Base-by-base conservation (phyloP, 2,797 vertebrate species). In the Lemur catta region DNA sequence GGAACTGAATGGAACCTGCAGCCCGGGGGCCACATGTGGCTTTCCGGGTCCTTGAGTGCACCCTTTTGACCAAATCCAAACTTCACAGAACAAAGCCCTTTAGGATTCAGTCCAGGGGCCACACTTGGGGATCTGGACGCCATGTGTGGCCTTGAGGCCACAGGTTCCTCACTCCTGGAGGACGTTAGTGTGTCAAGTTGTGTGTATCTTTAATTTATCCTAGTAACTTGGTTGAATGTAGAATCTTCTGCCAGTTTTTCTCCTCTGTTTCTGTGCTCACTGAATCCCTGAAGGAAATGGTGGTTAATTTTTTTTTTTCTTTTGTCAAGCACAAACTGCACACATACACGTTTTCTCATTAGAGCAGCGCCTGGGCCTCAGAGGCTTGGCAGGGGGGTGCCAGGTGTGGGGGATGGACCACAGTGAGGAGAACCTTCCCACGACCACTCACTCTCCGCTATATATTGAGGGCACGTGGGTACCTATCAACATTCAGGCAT, bases 391-490 rank as follows among this genome's bases (percentile, higher is more conserved):
- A 26, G 26, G 18, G 12, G 35, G 43, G 20, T 28, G 48, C 2
- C 33, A 9, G 38, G 2, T 1, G 0, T 14, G 6, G 17, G 35
- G 67, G 26, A n/a, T 43, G 20, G 63, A 18, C 69, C 26, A 6
- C 13, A 9, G 4, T 3, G 6, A 11, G 22, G 33, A 43, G 13
- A 71, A 17, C 2, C 18, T 28, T 13, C 72, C 7, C 6, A 8
- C 0, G 13, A 17, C 61, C 0, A 0, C 20, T n/a, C 5, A 10
- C 14, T 63, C 38, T 24, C 33, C 4, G 0, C 30, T 7, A 10
- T 0, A 8, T 0, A 0, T 30, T 28, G 12, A 74, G 55, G n/a
- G 7, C 20, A 0, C 65, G 11, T 63, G 78, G 52, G 26, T 76
- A 1, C 41, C n/a, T 41, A 35, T 84, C 52, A 65, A n/a, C 20